Conservation (phyloP, 2,888 invertebrate species). For the Melikaiella ostensackeni region DNA sequence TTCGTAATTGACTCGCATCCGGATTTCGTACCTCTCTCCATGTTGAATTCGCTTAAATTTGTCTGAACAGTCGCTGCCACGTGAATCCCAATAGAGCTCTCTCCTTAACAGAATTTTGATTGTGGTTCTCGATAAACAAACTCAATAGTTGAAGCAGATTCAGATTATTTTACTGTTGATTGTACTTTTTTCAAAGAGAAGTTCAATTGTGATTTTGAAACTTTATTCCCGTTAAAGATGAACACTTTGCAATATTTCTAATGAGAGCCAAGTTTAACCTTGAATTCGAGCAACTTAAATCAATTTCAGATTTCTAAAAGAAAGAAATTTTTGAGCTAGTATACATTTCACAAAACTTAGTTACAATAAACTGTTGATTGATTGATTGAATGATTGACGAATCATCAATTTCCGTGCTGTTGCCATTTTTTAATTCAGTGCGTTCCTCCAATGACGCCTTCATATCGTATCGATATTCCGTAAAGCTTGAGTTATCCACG, state of each 20-base stretch:
- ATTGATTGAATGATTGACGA: background rate
- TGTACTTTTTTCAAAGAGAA: background rate
- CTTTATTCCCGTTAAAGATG: background rate
- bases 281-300: no score
- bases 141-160: background rate
- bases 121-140: constrained; percentile 7
- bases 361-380: no score
- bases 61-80: constrained; percentile 21
- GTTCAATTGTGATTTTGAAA: background rate
- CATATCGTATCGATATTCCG: background rate
- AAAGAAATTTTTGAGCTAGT: background rate
- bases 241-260: no score
- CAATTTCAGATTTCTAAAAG: no score
- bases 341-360: background rate
- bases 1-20: constrained; percentile 35
- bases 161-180: constrained; percentile 1
- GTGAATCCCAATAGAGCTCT: constrained; percentile 10
- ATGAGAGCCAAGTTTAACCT: no score
- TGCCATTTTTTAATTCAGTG: background rate
- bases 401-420: background rate
- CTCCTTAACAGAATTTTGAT: constrained; percentile 7
- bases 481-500: constrained; percentile 7
- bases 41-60: constrained; percentile 31
- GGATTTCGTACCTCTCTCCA: constrained; percentile 11
- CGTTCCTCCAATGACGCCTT: background rate